Conservation (phyloP, 2,888 invertebrate genomes). For the Prenolepis imparis region DNA sequence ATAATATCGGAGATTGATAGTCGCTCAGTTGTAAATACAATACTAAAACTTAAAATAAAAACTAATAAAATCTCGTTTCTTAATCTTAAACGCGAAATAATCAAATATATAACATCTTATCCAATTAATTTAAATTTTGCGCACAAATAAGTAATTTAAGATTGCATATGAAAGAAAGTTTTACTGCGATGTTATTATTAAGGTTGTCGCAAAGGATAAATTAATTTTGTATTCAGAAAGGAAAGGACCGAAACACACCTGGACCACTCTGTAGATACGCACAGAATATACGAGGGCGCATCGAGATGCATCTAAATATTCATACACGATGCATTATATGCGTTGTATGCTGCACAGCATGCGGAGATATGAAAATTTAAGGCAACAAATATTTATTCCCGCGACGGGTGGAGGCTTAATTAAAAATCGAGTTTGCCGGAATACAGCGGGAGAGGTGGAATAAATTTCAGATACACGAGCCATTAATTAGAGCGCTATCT, state of each 20-base stretch:
- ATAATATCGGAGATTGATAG: not conserved
- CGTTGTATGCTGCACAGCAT: constrained; percentile 38
- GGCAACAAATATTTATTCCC: constrained; percentile 47
- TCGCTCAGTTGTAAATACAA: not conserved
- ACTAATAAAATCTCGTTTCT: not conserved
- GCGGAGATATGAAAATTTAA: constrained; percentile 41
- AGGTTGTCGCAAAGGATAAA: not conserved
- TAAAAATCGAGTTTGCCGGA: constrained; percentile 70
- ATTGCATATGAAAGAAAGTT: not conserved
- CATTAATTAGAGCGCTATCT: constrained; percentile 68
- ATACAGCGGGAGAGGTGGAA: constrained; percentile 62
- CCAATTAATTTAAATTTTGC: not conserved
- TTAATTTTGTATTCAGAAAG: constrained; percentile 26
- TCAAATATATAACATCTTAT: not conserved
- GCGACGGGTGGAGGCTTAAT: constrained; percentile 57
- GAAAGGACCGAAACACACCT: not conserved
- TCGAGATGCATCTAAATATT: constrained; percentile 71
- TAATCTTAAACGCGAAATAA: not conserved
- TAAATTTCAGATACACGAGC: constrained; percentile 66
- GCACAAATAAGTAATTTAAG: not conserved
- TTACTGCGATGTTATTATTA: not conserved
- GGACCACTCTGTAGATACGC: constrained; percentile 8
- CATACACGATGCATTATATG: constrained; percentile 72
- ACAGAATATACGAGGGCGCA: constrained; percentile 57
- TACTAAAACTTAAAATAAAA: not conserved